Percentiles rank a stretch among this genome's conserved stretches.
Evolutionary conservation across 2,888 invertebrate species (phyloP).

Genomic region (Catocala nupta): DNA sequence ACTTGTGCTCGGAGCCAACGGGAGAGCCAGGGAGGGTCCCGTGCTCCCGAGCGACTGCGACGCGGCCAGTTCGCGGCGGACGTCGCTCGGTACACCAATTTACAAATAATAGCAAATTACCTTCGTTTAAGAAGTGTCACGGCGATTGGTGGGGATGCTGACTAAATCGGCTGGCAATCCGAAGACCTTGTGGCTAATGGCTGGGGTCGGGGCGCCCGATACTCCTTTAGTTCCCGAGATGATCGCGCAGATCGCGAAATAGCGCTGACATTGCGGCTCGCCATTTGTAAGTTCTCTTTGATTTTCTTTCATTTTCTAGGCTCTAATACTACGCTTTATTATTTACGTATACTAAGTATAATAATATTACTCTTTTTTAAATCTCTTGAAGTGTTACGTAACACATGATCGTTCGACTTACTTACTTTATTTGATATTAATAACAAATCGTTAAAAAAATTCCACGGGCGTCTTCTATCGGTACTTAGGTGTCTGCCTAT

Average conservation of each 20-base stretch:
- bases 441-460: no score
- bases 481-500: no score
- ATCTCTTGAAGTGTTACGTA: no score
- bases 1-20: constrained; percentile 63
- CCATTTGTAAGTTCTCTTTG: constrained; percentile 59
- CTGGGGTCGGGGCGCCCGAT: constrained; percentile 72
- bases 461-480: no score
- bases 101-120: constrained; percentile 87
- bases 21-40: constrained; percentile 75
- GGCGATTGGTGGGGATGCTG: constrained; percentile 84
- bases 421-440: no score
- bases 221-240: constrained; percentile 70
- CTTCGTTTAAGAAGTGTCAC: constrained; percentile 86
- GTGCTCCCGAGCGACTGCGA: constrained; percentile 80
- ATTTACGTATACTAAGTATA: no score
- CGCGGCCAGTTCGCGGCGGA: constrained; percentile 73
- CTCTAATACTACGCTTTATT: no score
- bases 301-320: constrained; percentile 22
- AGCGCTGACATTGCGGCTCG: constrained; percentile 50
- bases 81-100: constrained; percentile 82
- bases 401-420: no score
- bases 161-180: constrained; percentile 84
- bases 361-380: no score
- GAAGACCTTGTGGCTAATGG: constrained; percentile 85
- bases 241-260: constrained; percentile 71